A percentile compares a stretch with the other conserved stretches of the same genome.
Conservation (phyloP, 2,113 vertebrate genomes). For the Grammomys dolichurus region DNA sequence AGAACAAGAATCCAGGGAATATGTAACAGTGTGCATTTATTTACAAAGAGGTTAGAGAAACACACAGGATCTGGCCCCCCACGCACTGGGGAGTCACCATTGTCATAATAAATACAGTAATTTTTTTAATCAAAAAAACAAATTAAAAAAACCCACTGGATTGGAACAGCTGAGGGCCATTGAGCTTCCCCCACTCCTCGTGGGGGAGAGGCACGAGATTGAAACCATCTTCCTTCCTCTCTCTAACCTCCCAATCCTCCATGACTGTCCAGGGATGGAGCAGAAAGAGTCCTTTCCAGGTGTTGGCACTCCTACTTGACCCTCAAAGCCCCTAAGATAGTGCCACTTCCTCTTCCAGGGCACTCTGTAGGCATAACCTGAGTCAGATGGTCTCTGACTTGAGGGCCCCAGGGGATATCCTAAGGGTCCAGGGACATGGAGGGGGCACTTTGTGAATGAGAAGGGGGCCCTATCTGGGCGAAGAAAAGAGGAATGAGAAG, state of each 20-base stretch:
- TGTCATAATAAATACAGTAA: constrained; percentile 84
- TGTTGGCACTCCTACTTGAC: constrained; percentile 72
- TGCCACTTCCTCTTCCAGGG: constrained; percentile 67
- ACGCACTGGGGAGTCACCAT: constrained; percentile 77
- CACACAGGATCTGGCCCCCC: constrained; percentile 79
- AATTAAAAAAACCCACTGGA: constrained; percentile 55
- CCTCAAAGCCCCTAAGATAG: constrained; percentile 75
- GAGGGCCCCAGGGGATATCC: constrained; percentile 5
- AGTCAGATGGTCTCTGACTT: constrained; percentile 36
- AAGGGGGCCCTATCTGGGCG: constrained; percentile 8
- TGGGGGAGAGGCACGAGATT: constrained; percentile 40
- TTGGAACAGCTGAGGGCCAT: constrained; percentile 75
- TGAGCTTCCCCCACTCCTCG: constrained; percentile 35
- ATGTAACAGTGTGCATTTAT: constrained; percentile 81
- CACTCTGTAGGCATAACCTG: constrained; percentile 68
- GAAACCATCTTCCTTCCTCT: constrained; percentile 63
- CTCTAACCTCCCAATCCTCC: constrained; percentile 49
- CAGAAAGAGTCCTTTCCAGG: constrained; percentile 59
- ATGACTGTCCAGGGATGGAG: constrained; percentile 53
- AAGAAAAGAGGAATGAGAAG: not conserved
- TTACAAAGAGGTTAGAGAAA: constrained; percentile 85
- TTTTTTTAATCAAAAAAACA: constrained; percentile 41
- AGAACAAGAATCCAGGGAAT: constrained; percentile 12
- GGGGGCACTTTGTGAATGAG: constrained; percentile 78
- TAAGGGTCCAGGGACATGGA: constrained; percentile 49